A percentile compares a stretch with the other conserved stretches of the same genome.
phyloP scores from a whole-genome alignment of 2,113 vertebrate genomes.

The Serilophus lunatus region DNA sequence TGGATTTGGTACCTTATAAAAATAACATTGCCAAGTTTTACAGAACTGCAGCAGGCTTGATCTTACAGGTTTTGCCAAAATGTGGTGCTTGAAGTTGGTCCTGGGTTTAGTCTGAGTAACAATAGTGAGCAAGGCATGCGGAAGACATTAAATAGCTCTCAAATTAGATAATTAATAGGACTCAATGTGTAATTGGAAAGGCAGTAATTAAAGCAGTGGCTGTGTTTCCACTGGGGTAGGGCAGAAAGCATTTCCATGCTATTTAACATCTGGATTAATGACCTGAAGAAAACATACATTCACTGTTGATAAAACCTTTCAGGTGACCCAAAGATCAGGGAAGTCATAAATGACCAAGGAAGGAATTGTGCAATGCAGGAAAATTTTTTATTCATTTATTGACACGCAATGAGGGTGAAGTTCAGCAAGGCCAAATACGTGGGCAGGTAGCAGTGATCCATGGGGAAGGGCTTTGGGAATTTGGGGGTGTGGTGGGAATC shows the following conservation, averaged over 20 bases:
- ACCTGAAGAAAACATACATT: neutral
- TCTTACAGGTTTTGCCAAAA: neutral
- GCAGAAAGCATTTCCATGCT: neutral
- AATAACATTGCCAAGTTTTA: neutral
- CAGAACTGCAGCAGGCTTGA: neutral
- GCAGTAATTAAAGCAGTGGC: neutral
- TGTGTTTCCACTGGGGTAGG: neutral
- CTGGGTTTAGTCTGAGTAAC: neutral
- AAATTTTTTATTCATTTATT: neutral
- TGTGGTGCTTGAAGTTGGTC: neutral
- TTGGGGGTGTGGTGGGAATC: neutral
- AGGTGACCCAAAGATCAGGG: neutral
- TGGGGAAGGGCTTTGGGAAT: neutral
- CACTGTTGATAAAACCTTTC: neutral
- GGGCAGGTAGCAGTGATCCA: neutral
- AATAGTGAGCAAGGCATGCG: accelerated
- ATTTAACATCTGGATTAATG: neutral
- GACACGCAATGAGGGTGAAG: neutral
- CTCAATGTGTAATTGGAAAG: neutral
- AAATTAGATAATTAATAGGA: constrained; percentile 1
- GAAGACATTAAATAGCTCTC: neutral
- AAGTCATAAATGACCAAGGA: neutral
- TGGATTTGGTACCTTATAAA: neutral
- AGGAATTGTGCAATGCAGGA: neutral
- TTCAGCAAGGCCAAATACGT: neutral